Base-by-base conservation (phyloP, 2,113 vertebrate genomes). In the Corythaeola cristata region DNA sequence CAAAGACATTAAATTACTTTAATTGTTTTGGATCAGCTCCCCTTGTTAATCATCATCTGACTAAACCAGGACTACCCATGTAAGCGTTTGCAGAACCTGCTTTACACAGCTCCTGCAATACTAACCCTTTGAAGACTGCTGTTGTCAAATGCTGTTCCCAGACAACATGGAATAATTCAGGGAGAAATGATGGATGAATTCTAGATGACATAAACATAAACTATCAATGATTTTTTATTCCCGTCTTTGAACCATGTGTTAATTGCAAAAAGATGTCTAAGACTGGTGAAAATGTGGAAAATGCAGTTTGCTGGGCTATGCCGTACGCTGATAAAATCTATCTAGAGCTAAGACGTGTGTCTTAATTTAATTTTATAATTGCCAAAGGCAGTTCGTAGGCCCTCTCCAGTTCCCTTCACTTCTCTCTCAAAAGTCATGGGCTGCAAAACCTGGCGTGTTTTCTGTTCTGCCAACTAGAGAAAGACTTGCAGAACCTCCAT, bases 181-280 rank as follows among this genome's bases (percentile, higher is more conserved):
- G 50, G 59, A 85, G 88, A 92, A 93, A 83, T 49, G 55, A 69
- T 74, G 86, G 50, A 66, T 64, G 63, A 83, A 77, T 62, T 75
- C 90, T 79, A 96, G 88, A 63, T 69, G 78, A 95, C 63, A 94
- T 67, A 76, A 86, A 63, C 41, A 59, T 53, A 35, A 88, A 88
- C 12, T 88, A 92, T 90, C 49, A n/a, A 66, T 71, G n/a, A 62
- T 62, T 68, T 87, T 79, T 88, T 68, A 83, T 83, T 80, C 84
- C 49, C 53, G 30, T 49, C 53, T 85, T 95, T 88, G 88, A 94
- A 88, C 75, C 44, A 64, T 79, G 71, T 76, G 90, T 45, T 94
- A 91, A 96, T 94, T 91, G 71, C 88, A 93, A 97, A 91, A 97
- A 95, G 68, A 91, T 95, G 95, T 89, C 69, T 50, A 79, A 88